Evolutionary conservation across 1,140 invertebrate species (phyloP), one percentile per base, ranked within the genome.

Genomic region (Arctopsyche grandis): DNA sequence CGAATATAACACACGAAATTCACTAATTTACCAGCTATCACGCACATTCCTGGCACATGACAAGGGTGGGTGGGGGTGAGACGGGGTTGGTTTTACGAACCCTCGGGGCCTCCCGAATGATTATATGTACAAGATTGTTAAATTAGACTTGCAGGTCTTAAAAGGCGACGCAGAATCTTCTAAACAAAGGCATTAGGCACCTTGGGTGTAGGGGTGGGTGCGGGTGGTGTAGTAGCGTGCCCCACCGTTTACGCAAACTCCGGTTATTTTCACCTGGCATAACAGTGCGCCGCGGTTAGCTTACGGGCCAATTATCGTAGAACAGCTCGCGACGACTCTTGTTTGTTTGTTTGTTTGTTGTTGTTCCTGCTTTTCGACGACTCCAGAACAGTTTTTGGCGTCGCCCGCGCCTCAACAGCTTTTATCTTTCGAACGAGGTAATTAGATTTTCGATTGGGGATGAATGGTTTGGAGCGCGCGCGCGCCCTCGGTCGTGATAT

Each of bases 1-100:
- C 7, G 3, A 38, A 7, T 38, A 38, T 38, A 38, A 38, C 29
- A 7, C 29, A 38, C 29, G 29, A 38, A 69, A 69, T 52, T 52
- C 29, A 63, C 71, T 77, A 77, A 80, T 80, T 63, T 80, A 77
- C 70, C 76, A 80, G 79, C 24, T 60, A 80, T 80, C 75, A 77
- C 75, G 79, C 75, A 80, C 79, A 73, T 77, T 80, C 29, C 56
- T 69, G n/a, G 26, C 46, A 19, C 69, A 60, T 60, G 66, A 69
- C 66, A 69, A 69, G 24, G 24, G 73, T 29, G 16, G 5, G 73
- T 56, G 52, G 73, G 9, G 73, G 24, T 4, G 7, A 38, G 7
- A 38, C 29, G 7, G 29, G 29, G 29, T 38, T 1, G 29, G 7
- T 38, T 38, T n/a, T n/a, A 7, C 7, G 29, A 46, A n/a, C 26